These are phyloP conservation scores for Eupeodes latifasciatus DNA, from an alignment of 2,888 invertebrate species.

Conservation along the genomic window DNA sequence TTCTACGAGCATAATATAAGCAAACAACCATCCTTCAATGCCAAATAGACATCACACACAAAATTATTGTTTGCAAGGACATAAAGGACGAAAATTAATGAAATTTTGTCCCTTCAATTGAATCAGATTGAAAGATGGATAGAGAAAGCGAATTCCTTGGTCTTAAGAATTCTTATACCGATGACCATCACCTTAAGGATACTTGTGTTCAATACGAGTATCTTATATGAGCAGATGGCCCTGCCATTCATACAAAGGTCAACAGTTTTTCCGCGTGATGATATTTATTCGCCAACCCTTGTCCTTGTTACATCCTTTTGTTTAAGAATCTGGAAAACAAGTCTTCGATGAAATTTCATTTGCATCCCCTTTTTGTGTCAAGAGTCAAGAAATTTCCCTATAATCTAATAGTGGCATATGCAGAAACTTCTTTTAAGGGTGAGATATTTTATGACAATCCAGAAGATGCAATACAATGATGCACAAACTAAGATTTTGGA, in stretches of 20 bases:
- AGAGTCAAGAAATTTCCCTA: constrained; percentile 58
- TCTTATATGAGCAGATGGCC: constrained; percentile 54
- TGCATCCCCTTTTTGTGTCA: constrained; percentile 47
- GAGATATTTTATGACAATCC: constrained; percentile 28
- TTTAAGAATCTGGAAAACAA: neutral
- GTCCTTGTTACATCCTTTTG: constrained; percentile 50
- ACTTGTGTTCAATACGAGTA: neutral
- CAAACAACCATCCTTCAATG: constrained; percentile 68
- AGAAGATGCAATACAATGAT: constrained; percentile 42
- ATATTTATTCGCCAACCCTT: constrained; percentile 60
- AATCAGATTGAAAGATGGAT: neutral
- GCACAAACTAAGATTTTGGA: constrained; percentile 43
- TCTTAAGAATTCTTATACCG: constrained; percentile 26
- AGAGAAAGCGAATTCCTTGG: neutral
- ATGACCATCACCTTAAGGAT: constrained; percentile 65
- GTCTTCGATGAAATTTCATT: constrained; percentile 23
- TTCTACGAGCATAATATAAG: neutral
- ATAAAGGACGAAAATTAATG: constrained; percentile 68
- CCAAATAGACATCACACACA: constrained; percentile 26
- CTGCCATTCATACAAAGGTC: constrained; percentile 62
- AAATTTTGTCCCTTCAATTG: constrained; percentile 26
- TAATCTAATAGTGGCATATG: constrained; percentile 68
- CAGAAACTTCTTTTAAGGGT: constrained; percentile 30
- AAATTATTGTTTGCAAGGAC: constrained; percentile 63
- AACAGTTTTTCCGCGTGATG: constrained; percentile 68